phyloP scores from a whole-genome alignment of 2,797 vertebrate species.

The Gymnopithys bicolor region DNA sequence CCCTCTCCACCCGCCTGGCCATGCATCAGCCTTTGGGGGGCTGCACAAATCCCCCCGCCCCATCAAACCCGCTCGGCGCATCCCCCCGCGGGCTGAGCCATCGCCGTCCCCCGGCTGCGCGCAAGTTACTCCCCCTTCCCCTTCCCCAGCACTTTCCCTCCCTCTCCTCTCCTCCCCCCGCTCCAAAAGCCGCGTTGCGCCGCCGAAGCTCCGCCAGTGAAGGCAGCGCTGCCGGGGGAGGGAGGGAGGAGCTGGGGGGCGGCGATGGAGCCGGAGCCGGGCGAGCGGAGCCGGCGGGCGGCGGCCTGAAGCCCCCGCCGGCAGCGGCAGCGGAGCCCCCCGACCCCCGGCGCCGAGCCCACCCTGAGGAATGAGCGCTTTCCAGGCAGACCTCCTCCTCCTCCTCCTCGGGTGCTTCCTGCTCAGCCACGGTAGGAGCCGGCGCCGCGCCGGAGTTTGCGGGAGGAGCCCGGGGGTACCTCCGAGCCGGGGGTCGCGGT shows the following conservation, averaged over 20 bases:
- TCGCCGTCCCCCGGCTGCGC: not conserved
- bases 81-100: not conserved
- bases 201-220: constrained; percentile 26
- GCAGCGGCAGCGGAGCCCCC: not conserved
- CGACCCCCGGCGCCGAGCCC: not conserved
- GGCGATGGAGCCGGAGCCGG: constrained; percentile 58
- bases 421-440: constrained; percentile 77
- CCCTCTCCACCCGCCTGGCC: rapidly evolving
- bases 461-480: not conserved
- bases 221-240: constrained; percentile 58
- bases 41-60: not conserved
- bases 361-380: constrained; percentile 77
- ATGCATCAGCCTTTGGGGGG: not conserved
- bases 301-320: constrained; percentile 4
- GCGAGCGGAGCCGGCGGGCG: constrained; percentile 54
- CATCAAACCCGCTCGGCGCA: not conserved
- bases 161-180: constrained; percentile 33
- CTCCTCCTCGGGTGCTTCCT: constrained; percentile 74
- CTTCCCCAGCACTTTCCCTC: constrained; percentile 48
- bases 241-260: constrained; percentile 55
- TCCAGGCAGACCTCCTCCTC: constrained; percentile 74
- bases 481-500: not conserved
- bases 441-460: constrained; percentile 18
- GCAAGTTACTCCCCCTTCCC: constrained; percentile 34
- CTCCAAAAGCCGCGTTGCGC: constrained; percentile 38